A percentile compares a stretch with the other conserved stretches of the same genome.
Evolutionary conservation across 2,113 vertebrate genomes (phyloP).

Genomic region (Catharus minimus): DNA sequence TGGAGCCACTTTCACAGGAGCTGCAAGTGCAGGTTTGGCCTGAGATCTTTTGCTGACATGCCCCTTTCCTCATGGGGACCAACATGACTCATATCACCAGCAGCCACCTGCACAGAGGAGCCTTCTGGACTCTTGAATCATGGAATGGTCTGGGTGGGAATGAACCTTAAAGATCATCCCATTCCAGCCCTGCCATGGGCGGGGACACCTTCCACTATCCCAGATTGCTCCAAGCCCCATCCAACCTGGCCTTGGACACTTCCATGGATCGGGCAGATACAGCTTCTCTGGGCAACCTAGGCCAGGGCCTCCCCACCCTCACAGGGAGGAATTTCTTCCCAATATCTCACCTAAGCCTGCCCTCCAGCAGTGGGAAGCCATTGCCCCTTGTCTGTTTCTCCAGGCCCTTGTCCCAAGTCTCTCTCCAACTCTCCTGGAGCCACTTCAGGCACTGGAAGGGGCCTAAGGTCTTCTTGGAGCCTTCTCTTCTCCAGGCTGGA

Average conservation of each 20-base stretch:
- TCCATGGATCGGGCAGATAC: not conserved
- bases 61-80: not conserved
- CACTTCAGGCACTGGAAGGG: not conserved
- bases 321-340: not conserved
- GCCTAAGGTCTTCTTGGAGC: not conserved
- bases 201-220: not conserved
- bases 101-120: not conserved
- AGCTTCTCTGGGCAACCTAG: not conserved
- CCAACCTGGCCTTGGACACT: not conserved
- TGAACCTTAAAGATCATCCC: not conserved
- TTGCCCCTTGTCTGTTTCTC: not conserved
- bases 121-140: not conserved
- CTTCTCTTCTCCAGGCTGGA: not conserved
- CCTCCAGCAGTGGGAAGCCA: not conserved
- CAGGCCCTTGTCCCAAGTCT: not conserved
- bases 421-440: not conserved
- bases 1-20: not conserved
- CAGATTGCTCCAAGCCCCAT: not conserved
- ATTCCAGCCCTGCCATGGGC: not conserved
- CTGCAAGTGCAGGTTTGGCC: not conserved
- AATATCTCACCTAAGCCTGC: not conserved
- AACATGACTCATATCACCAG: rapidly evolving
- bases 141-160: not conserved
- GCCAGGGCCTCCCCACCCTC: not conserved
- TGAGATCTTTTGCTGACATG: not conserved